phyloP scores from a whole-genome alignment of 1,140 invertebrate genomes.

The Temnothorax nylanderi region DNA sequence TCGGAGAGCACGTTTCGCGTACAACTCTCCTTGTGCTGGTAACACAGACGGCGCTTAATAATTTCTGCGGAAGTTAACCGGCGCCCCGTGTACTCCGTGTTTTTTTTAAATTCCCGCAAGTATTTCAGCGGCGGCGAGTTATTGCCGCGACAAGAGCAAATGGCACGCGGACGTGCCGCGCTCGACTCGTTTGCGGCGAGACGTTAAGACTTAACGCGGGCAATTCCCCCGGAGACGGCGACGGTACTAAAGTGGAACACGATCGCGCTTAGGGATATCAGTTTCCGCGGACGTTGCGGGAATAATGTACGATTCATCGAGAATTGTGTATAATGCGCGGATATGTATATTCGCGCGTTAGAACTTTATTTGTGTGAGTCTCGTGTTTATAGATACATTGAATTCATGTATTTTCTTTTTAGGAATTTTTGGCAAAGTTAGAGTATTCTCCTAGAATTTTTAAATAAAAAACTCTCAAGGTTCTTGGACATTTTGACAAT shows the following conservation, averaged over 20 bases:
- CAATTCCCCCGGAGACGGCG: slow-evolving; percentile 45
- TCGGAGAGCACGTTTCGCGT: slow-evolving; percentile 41
- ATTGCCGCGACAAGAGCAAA: slow-evolving; percentile 64
- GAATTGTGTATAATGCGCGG: not conserved
- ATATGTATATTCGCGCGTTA: not conserved
- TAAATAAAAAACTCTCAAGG: not conserved
- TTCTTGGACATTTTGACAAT: not conserved
- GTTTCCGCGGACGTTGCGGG: slow-evolving; percentile 34
- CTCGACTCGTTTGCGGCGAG: slow-evolving; percentile 51
- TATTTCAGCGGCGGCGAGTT: slow-evolving; percentile 58
- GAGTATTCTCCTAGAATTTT: not conserved
- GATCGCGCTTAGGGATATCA: slow-evolving; percentile 52
- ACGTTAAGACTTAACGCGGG: slow-evolving; percentile 55
- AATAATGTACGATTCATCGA: slow-evolving; percentile 22
- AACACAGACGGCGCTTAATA: slow-evolving; percentile 63
- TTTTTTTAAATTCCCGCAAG: slow-evolving; percentile 60
- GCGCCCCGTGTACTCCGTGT: slow-evolving; percentile 17
- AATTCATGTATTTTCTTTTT: not conserved
- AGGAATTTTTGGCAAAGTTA: not conserved
- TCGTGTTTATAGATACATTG: not conserved
- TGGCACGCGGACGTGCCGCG: slow-evolving; percentile 59
- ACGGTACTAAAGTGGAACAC: slow-evolving; percentile 49
- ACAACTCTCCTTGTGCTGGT: slow-evolving; percentile 51
- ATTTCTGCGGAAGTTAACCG: slow-evolving; percentile 47
- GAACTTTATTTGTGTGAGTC: not conserved